Conservation (phyloP, 2,888 invertebrate species). For the Neoaliturus tenellus region DNA sequence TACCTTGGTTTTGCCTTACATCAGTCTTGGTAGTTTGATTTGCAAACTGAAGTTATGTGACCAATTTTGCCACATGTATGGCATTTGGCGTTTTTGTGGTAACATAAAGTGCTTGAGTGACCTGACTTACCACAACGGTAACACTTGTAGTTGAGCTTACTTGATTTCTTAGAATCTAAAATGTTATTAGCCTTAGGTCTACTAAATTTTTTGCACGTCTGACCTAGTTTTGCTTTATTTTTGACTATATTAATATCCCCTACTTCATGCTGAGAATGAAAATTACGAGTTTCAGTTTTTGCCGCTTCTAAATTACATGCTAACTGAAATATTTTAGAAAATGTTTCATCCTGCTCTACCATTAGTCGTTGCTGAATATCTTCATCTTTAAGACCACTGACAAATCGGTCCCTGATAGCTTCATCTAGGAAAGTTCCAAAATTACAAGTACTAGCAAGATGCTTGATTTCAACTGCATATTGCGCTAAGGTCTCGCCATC, state of each 20-base stretch:
- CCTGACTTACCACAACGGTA: background rate
- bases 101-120: background rate
- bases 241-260: background rate
- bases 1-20: background rate
- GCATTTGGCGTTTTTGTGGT: background rate
- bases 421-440: background rate
- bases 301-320: background rate
- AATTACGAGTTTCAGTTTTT: background rate
- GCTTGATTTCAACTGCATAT: background rate
- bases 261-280: background rate
- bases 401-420: background rate
- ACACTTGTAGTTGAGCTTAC: background rate
- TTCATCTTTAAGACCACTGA: background rate
- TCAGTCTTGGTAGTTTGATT: background rate
- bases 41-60: background rate
- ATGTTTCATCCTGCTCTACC: background rate
- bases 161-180: background rate
- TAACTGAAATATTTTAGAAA: background rate
- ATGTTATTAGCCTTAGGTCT: background rate
- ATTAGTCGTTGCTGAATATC: background rate
- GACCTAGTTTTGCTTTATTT: no score
- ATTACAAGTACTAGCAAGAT: background rate
- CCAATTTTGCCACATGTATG: constrained; percentile 5
- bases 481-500: background rate
- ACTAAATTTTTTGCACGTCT: background rate